Conservation (phyloP, 2,797 vertebrate species). For the Buceros bicornis region DNA sequence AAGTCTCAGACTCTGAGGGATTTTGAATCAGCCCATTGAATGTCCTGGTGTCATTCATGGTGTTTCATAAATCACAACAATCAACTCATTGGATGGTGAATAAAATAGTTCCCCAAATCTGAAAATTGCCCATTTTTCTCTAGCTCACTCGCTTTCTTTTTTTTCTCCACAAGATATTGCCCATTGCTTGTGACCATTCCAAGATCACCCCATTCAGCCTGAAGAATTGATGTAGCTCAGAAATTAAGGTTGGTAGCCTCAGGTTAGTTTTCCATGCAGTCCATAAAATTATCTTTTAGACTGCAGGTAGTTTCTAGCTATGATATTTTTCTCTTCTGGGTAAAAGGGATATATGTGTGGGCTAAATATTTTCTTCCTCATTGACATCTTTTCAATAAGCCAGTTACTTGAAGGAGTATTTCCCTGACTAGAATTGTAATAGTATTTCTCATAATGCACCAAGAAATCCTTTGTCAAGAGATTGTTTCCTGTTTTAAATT, state of each 20-base stretch:
- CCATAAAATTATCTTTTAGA: not conserved
- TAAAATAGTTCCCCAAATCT: not conserved
- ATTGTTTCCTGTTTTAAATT: not conserved
- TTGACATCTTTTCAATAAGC: not conserved
- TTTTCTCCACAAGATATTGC: not conserved
- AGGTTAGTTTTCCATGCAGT: not conserved
- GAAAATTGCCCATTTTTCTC: not conserved
- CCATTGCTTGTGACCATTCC: not conserved
- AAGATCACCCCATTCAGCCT: not conserved
- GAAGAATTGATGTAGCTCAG: not conserved
- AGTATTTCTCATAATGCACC: not conserved
- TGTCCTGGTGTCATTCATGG: not conserved
- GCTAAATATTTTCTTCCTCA: not conserved
- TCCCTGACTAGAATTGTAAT: not conserved
- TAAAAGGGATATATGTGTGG: not conserved
- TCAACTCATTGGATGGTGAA: not conserved
- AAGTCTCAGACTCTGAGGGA: not conserved
- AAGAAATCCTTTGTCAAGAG: not conserved
- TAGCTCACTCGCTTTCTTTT: not conserved
- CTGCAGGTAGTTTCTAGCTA: not conserved
- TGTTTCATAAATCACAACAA: not conserved
- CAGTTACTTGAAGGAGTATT: not conserved
- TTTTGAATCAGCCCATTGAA: not conserved
- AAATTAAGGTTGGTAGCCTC: not conserved
- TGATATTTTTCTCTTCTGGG: not conserved